Evolutionary conservation across 2,888 invertebrate species (phyloP).

Genomic region (Epicampocera succincta): DNA sequence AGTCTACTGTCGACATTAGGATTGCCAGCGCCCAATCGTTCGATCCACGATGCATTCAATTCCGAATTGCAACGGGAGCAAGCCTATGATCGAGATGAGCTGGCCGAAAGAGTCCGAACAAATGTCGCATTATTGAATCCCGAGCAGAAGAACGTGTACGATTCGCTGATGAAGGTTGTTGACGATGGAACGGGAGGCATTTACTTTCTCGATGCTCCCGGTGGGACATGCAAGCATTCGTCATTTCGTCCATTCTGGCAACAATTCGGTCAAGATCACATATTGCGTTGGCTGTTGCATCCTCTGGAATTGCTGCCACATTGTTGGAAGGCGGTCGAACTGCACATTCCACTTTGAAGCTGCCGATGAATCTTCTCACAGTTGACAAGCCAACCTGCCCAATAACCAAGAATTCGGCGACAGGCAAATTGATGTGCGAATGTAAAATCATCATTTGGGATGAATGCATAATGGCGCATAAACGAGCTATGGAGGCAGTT

Average conservation of each 20-base stretch:
- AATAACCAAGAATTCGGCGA: slow-evolving; percentile 35
- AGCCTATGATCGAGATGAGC: slow-evolving; percentile 39
- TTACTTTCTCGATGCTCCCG: too few species aligned
- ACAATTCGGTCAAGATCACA: too few species aligned
- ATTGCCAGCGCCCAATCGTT: slow-evolving; percentile 66
- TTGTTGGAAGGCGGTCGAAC: slow-evolving; percentile 72
- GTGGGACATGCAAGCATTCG: too few species aligned
- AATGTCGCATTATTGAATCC: slow-evolving; percentile 16
- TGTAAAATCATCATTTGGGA: slow-evolving; percentile 26
- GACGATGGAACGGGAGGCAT: neutral
- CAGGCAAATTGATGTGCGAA: slow-evolving; percentile 46
- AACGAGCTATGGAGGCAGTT: neutral
- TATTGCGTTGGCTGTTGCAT: too few species aligned
- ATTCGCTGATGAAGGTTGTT: slow-evolving; percentile 46
- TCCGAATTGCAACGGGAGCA: slow-evolving; percentile 23
- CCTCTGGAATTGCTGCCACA: slow-evolving; percentile 70
- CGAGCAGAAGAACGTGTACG: slow-evolving; percentile 51
- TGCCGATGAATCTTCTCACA: slow-evolving; percentile 40
- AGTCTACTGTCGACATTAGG: slow-evolving; percentile 52
- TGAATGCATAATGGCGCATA: neutral
- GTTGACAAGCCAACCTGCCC: slow-evolving; percentile 16
- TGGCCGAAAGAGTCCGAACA: slow-evolving; percentile 36
- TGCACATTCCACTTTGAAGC: slow-evolving; percentile 47
- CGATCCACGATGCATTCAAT: slow-evolving; percentile 42
- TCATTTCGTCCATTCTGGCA: too few species aligned